Evolutionary conservation across 2,113 vertebrate species (phyloP), one percentile per base, ranked within the genome.

Genomic region (Oenanthe oenanthe): DNA sequence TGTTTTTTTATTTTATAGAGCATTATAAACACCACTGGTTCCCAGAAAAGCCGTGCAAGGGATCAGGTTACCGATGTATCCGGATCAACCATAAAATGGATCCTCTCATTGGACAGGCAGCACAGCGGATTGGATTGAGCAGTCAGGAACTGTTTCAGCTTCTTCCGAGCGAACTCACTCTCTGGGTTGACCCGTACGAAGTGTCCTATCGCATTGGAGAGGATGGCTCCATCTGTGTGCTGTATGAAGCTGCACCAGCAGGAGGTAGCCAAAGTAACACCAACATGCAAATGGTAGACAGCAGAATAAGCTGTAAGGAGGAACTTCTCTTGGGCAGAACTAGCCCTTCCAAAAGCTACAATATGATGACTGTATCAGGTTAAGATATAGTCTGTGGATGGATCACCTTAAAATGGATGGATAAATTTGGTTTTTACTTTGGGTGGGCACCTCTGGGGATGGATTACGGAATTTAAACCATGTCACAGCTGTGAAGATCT

Each of bases 71-170:
- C 97, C 99, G 99, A 88, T 99, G 99, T 97, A 99, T 99, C 97
- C 99, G 99, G 87, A 99, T 99, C 98, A 99, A 99, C 98, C 99
- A 99, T 98, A 99, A 99, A 98, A 99, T 99, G 99, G 99, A 99
- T 98, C 99, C 99, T 60, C 98, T 99, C 98, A 99, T 99, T 97
- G 98, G 99, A 95, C 98, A 99, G 98, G 99, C 99, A 14, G 99
- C 99, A 65, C 99, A 99, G 97, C 98, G 99, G 95, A 99, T 99
- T 74, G 99, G 99, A 97, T 98, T 99, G 97, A 99, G 98, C 98
- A 99, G 99, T 98, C 99, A 99, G 97, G 99, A 99, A 98, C 99
- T 99, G 96, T 99, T 99, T 98, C 97, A 98, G 98, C 99, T 99
- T 95, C 98, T 99, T 96, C 99, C 99, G 77, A 99, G 98, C 20